Conservation (phyloP, 2,888 invertebrate genomes). For the Coelopa pilipes region DNA sequence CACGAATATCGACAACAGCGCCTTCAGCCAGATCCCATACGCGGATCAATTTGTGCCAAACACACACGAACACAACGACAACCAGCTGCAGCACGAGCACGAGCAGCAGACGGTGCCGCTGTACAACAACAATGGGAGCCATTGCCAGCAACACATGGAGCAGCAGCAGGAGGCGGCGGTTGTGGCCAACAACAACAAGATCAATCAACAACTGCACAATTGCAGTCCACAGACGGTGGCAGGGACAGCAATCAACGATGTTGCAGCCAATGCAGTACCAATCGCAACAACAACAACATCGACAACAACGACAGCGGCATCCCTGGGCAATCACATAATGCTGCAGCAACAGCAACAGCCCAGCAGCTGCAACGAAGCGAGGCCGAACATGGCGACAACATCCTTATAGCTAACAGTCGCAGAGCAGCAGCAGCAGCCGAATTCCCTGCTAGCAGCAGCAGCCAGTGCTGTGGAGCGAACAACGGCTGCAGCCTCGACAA, state of each 20-base stretch:
- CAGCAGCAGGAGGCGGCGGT: slow-evolving; percentile 47
- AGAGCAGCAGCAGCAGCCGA: slow-evolving; percentile 46
- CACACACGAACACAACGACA: slow-evolving; percentile 48
- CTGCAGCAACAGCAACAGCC: slow-evolving; percentile 40
- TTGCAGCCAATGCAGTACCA: slow-evolving; percentile 29
- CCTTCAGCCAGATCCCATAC: slow-evolving; percentile 62
- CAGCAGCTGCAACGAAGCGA: slow-evolving; percentile 45
- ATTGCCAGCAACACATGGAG: slow-evolving; percentile 21
- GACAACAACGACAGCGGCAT: slow-evolving; percentile 39
- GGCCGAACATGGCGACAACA: slow-evolving; percentile 43
- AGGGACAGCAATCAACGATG: slow-evolving; percentile 43
- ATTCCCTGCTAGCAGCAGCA: slow-evolving; percentile 36
- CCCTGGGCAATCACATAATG: slow-evolving; percentile 42
- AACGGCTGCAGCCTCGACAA: neutral
- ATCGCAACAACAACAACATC: slow-evolving; percentile 34
- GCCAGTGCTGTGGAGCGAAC: neutral
- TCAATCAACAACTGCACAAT: slow-evolving; percentile 60
- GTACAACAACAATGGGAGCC: slow-evolving; percentile 33
- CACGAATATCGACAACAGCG: slow-evolving; percentile 60
- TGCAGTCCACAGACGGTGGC: slow-evolving; percentile 42
- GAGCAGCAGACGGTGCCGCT: slow-evolving; percentile 21
- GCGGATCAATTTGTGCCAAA: slow-evolving; percentile 66
- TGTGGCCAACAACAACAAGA: slow-evolving; percentile 65
- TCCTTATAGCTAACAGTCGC: slow-evolving; percentile 65
- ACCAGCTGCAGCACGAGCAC: slow-evolving; percentile 45